Base-by-base conservation (phyloP, 1,140 invertebrate genomes). In the Drosophila insularis region DNA sequence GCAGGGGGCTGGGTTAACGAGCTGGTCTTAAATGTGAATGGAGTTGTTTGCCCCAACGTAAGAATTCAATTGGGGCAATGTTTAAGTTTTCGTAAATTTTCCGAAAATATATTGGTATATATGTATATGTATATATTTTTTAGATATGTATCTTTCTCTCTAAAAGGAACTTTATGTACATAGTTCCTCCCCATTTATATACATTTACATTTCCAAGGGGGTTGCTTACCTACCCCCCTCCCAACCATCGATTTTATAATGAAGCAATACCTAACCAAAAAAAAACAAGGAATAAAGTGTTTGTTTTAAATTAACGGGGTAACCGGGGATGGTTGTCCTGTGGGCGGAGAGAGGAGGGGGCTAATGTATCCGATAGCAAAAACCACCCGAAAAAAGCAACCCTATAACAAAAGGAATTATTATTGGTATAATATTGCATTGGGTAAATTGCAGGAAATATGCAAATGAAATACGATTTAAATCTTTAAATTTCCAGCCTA, bases 201-300 rank as follows among this genome's bases (percentile, higher is more conserved):
- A 21, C 21, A 32, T 50, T 46, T 23, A 37, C 7, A 35, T 35
- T 27, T 27, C 4, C 32, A 35, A 35, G 64, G 56, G 78, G 64
- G 72, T 68, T 58, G 72, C 68, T 87, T 78, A 53, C 71, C 11
- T 37, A 11, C 3, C 11, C 35, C 11, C 11, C 35, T 4, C 71
- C 62, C 53, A 53, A 62, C 21, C 39, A 79, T 82, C 71, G 82
- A 87, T 86, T 86, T 87, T 81, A 68, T 76, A 87, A 87, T 87
- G 81, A 87, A 87, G 82, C 81, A 59, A 78, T 72, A 27, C 50
- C 50, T 71, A 75, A 71, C 67, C 63, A 1, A 68, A 81, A 78
- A 60, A 64, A 27, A 27, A 27, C n/a, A 27, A 27, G 0, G 27
- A 6, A 27, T 27, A 27, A 27, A 64, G 70, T 68, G 78, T 86